A percentile compares a stretch with the other conserved stretches of the same genome.
These are phyloP conservation scores for Stomatorhinus ivindoensis DNA, from an alignment of 2,113 vertebrate genomes.

Conservation along the genomic window DNA sequence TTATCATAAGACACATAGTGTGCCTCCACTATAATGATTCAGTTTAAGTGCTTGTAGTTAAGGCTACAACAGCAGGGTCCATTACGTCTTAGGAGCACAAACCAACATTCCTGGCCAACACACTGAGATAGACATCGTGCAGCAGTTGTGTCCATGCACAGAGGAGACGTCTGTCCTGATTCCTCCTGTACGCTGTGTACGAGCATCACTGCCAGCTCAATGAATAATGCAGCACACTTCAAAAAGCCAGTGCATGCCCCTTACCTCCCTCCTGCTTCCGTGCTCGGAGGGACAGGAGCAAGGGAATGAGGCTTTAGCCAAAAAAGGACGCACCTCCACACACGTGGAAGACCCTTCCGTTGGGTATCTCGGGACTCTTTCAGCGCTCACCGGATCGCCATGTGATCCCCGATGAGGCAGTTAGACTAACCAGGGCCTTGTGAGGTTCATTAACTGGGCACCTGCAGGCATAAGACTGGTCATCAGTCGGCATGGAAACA, in stretches of 20 bases:
- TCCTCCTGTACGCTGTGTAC: neutral
- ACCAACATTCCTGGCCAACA: neutral
- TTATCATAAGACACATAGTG: neutral
- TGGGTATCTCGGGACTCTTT: neutral
- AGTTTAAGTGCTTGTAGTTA: neutral
- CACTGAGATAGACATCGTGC: neutral
- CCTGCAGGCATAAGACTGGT: neutral
- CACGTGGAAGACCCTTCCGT: neutral
- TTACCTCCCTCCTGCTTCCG: neutral
- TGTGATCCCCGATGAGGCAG: neutral
- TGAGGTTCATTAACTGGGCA: neutral
- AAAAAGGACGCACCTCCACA: neutral
- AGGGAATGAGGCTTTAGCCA: neutral
- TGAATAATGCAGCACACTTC: neutral
- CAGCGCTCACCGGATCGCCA: neutral
- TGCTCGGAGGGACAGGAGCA: neutral
- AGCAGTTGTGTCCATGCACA: neutral
- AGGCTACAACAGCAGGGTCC: neutral
- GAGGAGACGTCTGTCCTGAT: neutral
- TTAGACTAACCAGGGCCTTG: neutral
- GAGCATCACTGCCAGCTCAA: neutral
- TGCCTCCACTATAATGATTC: neutral
- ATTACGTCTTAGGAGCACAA: neutral
- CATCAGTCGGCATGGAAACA: neutral
- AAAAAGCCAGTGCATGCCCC: neutral